Conservation (phyloP, 1,140 invertebrate genomes). For the Stenopsyche tienmushanensis region DNA sequence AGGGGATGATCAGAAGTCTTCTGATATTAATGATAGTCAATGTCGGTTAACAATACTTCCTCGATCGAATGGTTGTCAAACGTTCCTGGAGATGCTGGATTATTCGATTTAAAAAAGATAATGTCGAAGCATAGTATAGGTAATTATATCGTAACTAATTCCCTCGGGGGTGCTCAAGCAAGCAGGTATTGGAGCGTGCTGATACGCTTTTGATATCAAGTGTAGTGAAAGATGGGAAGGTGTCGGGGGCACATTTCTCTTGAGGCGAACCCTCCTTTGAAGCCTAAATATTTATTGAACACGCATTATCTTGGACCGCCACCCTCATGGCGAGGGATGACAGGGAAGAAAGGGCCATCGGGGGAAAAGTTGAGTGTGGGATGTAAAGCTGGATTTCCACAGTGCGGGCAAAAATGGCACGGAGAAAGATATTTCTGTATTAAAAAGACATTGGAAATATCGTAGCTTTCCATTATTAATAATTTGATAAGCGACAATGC, state of each 20-base stretch:
- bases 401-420: no score
- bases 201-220: constrained; percentile 31
- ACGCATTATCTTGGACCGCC: constrained; percentile 39
- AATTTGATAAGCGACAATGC: no score
- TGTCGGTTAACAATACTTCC: no score
- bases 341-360: not conserved
- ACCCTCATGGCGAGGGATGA: constrained; percentile 5
- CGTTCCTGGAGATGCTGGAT: no score
- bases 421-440: no score
- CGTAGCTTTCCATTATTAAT: no score
- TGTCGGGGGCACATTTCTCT: constrained; percentile 16
- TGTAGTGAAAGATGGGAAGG: constrained; percentile 23
- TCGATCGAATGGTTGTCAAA: no score
- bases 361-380: not conserved
- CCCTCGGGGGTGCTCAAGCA: not conserved
- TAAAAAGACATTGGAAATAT: no score
- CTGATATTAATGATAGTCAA: no score
- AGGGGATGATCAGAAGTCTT: no score
- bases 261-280: constrained; percentile 19
- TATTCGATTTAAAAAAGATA: no score
- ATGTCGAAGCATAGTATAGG: no score
- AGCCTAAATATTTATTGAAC: constrained; percentile 39
- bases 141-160: constrained; percentile 8
- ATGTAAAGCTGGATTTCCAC: constrained; percentile 3
- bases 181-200: constrained; percentile 21